Evolutionary conservation across 2,888 invertebrate genomes (phyloP).

Genomic region (Spisula subtruncata): DNA sequence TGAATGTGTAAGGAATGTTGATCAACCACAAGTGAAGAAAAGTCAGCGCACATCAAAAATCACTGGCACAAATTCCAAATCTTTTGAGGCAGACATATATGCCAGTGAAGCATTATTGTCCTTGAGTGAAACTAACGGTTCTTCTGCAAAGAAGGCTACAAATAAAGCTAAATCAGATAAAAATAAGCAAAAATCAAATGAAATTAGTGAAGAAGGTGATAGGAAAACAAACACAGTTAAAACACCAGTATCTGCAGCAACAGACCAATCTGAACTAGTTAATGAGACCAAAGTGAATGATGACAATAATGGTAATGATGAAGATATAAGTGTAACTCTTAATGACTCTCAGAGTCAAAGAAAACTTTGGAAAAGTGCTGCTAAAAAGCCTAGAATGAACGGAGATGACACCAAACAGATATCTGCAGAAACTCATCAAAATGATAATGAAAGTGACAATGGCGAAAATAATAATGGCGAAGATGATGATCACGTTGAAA

Average conservation of each 20-base stretch:
- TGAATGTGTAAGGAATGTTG: not conserved
- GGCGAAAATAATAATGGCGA: not conserved
- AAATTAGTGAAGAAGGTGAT: not conserved
- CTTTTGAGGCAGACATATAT: conserved; percentile 40
- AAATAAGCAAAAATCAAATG: not conserved
- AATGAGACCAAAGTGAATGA: not conserved
- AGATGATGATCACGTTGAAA: not conserved
- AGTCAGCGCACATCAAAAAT: not conserved
- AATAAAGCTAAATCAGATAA: not conserved
- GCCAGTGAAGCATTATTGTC: conserved; percentile 57
- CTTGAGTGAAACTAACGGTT: conserved; percentile 35
- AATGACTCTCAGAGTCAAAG: not conserved
- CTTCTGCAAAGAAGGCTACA: not conserved
- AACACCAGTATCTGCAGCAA: not conserved
- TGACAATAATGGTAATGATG: not conserved
- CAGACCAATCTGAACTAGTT: not conserved
- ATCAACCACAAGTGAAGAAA: not conserved
- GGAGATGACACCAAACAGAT: not conserved
- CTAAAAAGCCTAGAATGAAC: not conserved
- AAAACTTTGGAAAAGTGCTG: not conserved
- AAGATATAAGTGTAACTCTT: not conserved
- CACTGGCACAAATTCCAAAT: not conserved
- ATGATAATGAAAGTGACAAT: not conserved
- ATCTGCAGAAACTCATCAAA: not conserved
- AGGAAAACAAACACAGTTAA: not conserved